These are phyloP conservation scores for Calliopsis andreniformis DNA, from an alignment of 1,140 invertebrate species.

Conservation along the genomic window DNA sequence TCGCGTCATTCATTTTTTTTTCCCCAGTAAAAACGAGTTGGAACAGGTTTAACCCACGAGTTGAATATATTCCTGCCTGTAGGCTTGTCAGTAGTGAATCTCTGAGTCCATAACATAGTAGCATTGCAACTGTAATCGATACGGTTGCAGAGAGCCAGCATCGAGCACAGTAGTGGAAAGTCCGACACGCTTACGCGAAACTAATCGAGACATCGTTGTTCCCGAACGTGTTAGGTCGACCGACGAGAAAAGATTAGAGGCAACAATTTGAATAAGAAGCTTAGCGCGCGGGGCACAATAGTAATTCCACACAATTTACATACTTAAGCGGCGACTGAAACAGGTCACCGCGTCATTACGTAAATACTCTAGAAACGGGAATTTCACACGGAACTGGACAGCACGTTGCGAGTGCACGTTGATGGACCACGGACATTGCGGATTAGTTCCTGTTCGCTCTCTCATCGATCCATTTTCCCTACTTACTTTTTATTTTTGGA, in stretches of 20 bases:
- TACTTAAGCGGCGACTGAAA: slow-evolving; percentile 47
- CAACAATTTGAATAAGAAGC: slow-evolving; percentile 49
- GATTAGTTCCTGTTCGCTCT: neutral
- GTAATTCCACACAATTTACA: slow-evolving; percentile 48
- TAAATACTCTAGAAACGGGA: slow-evolving; percentile 45
- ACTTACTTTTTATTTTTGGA: too few relatives aligned
- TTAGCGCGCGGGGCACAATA: slow-evolving; percentile 38
- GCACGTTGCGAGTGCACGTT: neutral
- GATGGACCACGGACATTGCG: neutral
- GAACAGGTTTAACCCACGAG: too few relatives aligned
- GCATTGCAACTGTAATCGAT: too few relatives aligned
- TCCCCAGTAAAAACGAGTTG: too few relatives aligned
- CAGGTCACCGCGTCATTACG: slow-evolving; percentile 48
- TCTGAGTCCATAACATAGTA: too few relatives aligned
- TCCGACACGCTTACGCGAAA: slow-evolving; percentile 7
- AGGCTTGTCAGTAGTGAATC: too few relatives aligned
- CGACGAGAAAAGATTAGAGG: slow-evolving; percentile 44
- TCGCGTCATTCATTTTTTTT: too few relatives aligned
- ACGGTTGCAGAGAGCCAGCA: too few relatives aligned
- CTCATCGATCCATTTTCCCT: slow-evolving; percentile 1
- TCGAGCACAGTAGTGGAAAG: too few relatives aligned
- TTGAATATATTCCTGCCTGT: too few relatives aligned
- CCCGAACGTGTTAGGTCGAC: slow-evolving; percentile 21
- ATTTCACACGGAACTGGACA: slow-evolving; percentile 31
- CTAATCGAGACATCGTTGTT: slow-evolving; percentile 29